phyloP scores from a whole-genome alignment of 2,113 vertebrate species.

The Chaetops frenatus region DNA sequence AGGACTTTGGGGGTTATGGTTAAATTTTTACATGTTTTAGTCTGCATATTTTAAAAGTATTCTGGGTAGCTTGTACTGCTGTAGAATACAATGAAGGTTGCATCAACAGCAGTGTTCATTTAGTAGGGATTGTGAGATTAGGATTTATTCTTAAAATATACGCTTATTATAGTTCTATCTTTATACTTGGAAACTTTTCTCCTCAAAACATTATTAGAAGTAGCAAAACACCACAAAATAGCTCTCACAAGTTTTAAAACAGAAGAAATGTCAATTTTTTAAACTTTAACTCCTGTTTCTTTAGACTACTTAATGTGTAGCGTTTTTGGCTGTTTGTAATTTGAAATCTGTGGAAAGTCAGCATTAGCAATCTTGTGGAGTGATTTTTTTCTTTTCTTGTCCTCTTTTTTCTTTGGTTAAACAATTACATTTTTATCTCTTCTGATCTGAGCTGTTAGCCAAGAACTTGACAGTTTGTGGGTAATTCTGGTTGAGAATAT shows the following conservation, averaged over 20 bases:
- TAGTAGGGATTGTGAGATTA: not conserved
- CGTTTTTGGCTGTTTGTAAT: not conserved
- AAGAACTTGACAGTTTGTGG: not conserved
- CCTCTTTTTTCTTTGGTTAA: not conserved
- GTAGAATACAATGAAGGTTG: not conserved
- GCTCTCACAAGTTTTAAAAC: not conserved
- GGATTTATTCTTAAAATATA: not conserved
- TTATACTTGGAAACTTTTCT: not conserved
- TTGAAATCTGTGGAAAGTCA: not conserved
- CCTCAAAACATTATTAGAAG: not conserved
- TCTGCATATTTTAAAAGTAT: conserved; percentile 1
- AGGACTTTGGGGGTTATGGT: not conserved
- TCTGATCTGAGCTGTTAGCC: not conserved
- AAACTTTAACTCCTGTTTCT: not conserved
- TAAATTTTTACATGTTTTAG: conserved; percentile 24
- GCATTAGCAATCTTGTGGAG: not conserved
- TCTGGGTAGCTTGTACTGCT: not conserved
- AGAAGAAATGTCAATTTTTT: not conserved
- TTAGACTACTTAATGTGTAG: not conserved
- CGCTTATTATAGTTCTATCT: not conserved
- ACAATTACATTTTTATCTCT: not conserved
- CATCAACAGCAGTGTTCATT: not conserved
- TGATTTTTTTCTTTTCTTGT: not conserved
- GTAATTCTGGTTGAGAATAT: not conserved
- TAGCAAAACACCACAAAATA: conserved; percentile 1